A percentile compares a stretch with the other conserved stretches of the same genome.
Evolutionary conservation across 2,113 vertebrate species (phyloP).

Genomic region (Forbesichthys papilliferus): DNA sequence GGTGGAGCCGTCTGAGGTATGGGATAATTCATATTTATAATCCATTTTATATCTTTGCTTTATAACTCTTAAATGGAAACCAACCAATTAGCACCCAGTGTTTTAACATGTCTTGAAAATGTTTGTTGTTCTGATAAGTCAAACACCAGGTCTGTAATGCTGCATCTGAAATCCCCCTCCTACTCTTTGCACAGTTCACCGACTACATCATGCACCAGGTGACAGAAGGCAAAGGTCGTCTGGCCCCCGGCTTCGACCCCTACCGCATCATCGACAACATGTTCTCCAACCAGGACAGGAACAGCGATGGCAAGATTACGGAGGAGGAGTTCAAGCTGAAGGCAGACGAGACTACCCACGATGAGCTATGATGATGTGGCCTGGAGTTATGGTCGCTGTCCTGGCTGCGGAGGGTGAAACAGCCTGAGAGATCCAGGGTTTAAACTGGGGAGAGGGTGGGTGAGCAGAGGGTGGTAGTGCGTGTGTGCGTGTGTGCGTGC

Average conservation of each 20-base stretch:
- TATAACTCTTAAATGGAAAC: no score
- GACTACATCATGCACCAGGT: constrained; percentile 92
- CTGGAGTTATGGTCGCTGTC: constrained; percentile 24
- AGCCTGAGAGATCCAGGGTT: constrained; percentile 13
- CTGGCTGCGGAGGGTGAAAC: constrained; percentile 32
- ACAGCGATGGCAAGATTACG: constrained; percentile 90
- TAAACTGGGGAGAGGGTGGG: constrained; percentile 16
- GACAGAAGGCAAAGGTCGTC: constrained; percentile 87
- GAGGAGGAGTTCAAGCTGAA: constrained; percentile 94
- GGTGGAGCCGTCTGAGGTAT: constrained; percentile 88
- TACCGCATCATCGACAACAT: constrained; percentile 93
- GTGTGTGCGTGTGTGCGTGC: neutral
- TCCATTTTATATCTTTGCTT: neutral
- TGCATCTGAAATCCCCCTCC: neutral
- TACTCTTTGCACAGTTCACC: constrained; percentile 80
- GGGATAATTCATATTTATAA: neutral
- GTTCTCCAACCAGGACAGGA: constrained; percentile 95
- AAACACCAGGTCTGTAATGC: neutral
- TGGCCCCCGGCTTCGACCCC: constrained; percentile 92
- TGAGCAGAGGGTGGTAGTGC: constrained; percentile 2
- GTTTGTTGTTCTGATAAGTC: neutral
- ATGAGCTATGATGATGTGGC: constrained; percentile 85
- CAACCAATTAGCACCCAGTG: neutral
- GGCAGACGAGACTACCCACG: constrained; percentile 88
- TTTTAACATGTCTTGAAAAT: neutral